Evolutionary conservation across 2,113 vertebrate genomes (phyloP).

Genomic region (Danio rerio): GRCz12tu NC_133176.1:25073001-25073500

Average conservation of each 20-base stretch:
- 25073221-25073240: slow-evolving; percentile 27
- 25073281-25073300: slow-evolving; percentile 28
- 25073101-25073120: neutral
- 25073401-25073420: neutral
- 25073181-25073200: neutral
- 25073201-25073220: slow-evolving; percentile 34
- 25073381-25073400: slow-evolving; percentile 81
- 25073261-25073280: slow-evolving; percentile 22
- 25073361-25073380: slow-evolving; percentile 76
- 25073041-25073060: neutral
- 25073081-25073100: neutral
- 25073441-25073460: too few relatives aligned
- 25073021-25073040: neutral
- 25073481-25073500: too few relatives aligned
- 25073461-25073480: too few relatives aligned
- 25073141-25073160: neutral
- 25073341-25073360: slow-evolving; percentile 76
- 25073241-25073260: slow-evolving; percentile 13
- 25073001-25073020: neutral
- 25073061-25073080: neutral
- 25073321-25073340: slow-evolving; percentile 95
- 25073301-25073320: slow-evolving; percentile 96
- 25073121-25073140: slow-evolving; percentile 18
- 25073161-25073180: slow-evolving; percentile 17
- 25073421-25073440: too few relatives aligned